Conservation (phyloP, 2,113 vertebrate genomes). For the Microcebus murinus region DNA sequence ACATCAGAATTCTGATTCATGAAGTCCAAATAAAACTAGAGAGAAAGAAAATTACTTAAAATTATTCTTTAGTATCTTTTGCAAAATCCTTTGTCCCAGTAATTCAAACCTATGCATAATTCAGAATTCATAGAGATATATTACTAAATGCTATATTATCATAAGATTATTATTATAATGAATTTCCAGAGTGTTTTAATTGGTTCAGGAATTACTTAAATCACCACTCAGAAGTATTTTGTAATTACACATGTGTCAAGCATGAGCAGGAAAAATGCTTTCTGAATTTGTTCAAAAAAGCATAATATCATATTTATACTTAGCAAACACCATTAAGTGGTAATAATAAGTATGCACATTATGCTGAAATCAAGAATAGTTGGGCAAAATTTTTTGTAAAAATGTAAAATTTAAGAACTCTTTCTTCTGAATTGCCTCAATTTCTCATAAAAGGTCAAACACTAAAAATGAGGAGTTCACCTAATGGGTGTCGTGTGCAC, state of each 20-base stretch:
- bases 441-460: not conserved
- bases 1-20: constrained; percentile 61
- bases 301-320: not conserved
- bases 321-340: not conserved
- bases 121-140: not conserved
- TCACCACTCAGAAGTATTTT: not conserved
- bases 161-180: not conserved
- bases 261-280: not conserved
- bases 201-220: not conserved
- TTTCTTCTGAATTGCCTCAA: not conserved
- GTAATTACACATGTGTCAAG: not conserved
- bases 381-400: not conserved
- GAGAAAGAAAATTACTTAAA: constrained; percentile 27
- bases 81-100: constrained; percentile 4
- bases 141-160: not conserved
- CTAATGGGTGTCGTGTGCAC: too few relatives aligned
- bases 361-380: not conserved
- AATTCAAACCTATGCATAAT: not conserved
- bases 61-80: not conserved
- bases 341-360: not conserved
- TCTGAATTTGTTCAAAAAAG: not conserved
- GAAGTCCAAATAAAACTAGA: constrained; percentile 55
- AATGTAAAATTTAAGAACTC: not conserved
- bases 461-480: not conserved
- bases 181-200: not conserved